Conservation (phyloP, 2,113 vertebrate genomes). For the Platichthys stellatus region DNA sequence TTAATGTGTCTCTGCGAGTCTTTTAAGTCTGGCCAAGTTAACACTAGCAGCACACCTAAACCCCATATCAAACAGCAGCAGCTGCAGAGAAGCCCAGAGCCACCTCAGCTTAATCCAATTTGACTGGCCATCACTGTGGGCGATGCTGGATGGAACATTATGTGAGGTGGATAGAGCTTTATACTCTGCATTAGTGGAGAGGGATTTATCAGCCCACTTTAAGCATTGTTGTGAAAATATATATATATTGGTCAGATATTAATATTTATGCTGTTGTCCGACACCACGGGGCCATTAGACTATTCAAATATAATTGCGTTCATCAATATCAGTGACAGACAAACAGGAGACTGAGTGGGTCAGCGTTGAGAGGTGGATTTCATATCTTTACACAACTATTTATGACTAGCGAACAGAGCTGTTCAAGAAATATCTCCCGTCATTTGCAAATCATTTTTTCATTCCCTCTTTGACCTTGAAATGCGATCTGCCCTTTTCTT, state of each 20-base stretch:
- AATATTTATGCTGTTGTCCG: conserved; percentile 38
- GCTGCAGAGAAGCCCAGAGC: conserved; percentile 82
- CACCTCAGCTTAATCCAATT: conserved; percentile 85
- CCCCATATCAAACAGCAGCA: conserved; percentile 84
- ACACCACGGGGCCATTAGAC: conserved; percentile 13
- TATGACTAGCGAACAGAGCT: background rate
- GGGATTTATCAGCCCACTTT: conserved; percentile 73
- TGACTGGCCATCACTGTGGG: conserved; percentile 84
- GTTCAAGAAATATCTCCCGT: conserved; percentile 3
- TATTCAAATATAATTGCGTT: conserved; percentile 21
- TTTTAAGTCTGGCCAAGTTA: conserved; percentile 82
- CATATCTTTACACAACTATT: background rate
- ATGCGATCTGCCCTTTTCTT: background rate
- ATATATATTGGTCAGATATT: conserved; percentile 59
- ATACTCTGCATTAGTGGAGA: conserved; percentile 74
- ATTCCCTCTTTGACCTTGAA: conserved; percentile 49
- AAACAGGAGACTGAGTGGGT: too few relatives aligned
- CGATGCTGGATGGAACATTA: conserved; percentile 80
- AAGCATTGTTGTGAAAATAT: conserved; percentile 61
- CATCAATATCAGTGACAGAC: background rate
- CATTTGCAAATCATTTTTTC: conserved; percentile 2
- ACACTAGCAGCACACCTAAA: conserved; percentile 83
- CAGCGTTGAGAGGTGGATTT: conserved; percentile 3
- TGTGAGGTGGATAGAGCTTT: conserved; percentile 79
- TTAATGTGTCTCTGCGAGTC: conserved; percentile 74